Conservation (phyloP, 1,140 invertebrate species). For the Gonatopus flavifemur region DNA sequence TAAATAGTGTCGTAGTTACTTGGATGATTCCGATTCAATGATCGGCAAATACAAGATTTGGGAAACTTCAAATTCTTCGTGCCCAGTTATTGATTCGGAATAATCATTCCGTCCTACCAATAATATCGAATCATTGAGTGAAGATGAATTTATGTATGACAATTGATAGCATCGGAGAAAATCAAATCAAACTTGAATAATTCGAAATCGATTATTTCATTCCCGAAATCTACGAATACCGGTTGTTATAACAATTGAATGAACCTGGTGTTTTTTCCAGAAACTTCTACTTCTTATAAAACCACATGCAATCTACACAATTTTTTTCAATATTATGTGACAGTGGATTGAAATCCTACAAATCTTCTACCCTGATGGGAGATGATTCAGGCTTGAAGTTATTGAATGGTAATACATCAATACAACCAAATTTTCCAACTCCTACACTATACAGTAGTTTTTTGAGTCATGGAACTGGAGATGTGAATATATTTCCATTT, state of each 20-base stretch:
- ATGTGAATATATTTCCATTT: neutral
- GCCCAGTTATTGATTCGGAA: slow-evolving; percentile 24
- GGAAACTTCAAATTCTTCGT: slow-evolving; percentile 14
- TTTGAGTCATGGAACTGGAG: slow-evolving; percentile 1
- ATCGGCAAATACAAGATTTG: slow-evolving; percentile 22
- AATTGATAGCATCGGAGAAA: too few relatives aligned
- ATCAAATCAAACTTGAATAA: neutral
- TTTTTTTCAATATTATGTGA: neutral
- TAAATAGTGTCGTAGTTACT: slow-evolving; percentile 21
- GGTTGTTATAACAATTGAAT: too few relatives aligned
- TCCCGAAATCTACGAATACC: too few relatives aligned
- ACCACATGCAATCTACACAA: neutral
- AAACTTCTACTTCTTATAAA: neutral
- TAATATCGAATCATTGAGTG: neutral
- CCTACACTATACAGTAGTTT: neutral
- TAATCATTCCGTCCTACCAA: slow-evolving; percentile 36
- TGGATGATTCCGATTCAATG: slow-evolving; percentile 15
- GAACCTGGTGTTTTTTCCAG: neutral
- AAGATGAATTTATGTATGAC: neutral
- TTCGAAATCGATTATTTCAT: too few relatives aligned
- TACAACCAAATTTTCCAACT: neutral
- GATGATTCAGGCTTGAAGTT: neutral
- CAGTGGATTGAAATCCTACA: slow-evolving; percentile 9
- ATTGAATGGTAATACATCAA: slow-evolving; percentile 3
- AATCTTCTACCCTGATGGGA: neutral